Percentiles rank a stretch among this genome's conserved stretches.
Conservation (phyloP, 2,888 invertebrate species). For the Pegoplata infirma region DNA sequence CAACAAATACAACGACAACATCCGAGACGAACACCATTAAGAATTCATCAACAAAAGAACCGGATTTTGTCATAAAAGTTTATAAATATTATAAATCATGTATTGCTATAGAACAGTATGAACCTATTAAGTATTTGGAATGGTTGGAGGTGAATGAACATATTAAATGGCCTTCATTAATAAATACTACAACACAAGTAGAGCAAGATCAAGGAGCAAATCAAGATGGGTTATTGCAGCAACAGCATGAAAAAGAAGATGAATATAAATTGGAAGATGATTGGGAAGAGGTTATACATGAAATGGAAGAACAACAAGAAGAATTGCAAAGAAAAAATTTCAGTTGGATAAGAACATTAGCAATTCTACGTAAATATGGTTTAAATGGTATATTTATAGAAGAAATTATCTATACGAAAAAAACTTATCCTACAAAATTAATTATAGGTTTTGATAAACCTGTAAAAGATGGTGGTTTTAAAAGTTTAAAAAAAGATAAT, state of each 20-base stretch:
- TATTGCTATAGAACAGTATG: constrained; percentile 50
- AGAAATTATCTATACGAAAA: constrained; percentile 57
- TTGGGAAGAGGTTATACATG: background rate
- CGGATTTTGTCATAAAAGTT: constrained; percentile 55
- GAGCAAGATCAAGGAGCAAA: background rate
- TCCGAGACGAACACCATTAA: background rate
- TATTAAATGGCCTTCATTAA: constrained; percentile 62
- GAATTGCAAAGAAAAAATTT: background rate
- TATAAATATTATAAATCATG: constrained; percentile 63
- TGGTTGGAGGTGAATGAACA: constrained; percentile 63
- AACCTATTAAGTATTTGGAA: constrained; percentile 58
- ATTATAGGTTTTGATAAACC: constrained; percentile 63
- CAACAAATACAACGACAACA: constrained; percentile 23
- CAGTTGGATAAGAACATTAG: constrained; percentile 63
- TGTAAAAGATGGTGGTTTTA: constrained; percentile 55
- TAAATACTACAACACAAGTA: constrained; percentile 38
- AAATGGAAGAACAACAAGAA: background rate
- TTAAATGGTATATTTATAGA: constrained; percentile 65
- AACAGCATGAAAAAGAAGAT: background rate
- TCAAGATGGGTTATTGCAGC: no score
- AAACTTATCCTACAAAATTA: constrained; percentile 39
- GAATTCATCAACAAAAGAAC: constrained; percentile 40
- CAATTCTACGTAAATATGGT: constrained; percentile 62
- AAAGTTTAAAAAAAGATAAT: constrained; percentile 46
- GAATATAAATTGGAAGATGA: background rate